Conservation (phyloP, 2,797 vertebrate species). For the Cossypha heuglini region DNA sequence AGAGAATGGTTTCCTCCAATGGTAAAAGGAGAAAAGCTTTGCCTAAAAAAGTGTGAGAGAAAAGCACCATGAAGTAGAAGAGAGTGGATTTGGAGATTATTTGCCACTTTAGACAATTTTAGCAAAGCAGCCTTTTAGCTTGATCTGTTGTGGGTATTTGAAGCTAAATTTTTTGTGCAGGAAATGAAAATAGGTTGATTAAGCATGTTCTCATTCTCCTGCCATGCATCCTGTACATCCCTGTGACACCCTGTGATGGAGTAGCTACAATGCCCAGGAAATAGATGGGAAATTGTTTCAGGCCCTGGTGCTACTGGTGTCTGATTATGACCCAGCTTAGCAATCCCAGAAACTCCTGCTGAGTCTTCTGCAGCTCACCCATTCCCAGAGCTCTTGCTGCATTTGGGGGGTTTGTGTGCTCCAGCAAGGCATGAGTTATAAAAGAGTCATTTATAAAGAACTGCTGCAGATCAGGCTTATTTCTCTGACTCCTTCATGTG, state of each 20-base stretch:
- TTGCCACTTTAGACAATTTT: not conserved
- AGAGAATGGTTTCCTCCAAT: not conserved
- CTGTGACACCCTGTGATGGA: not conserved
- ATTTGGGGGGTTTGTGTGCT: not conserved
- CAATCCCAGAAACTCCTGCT: constrained; percentile 45
- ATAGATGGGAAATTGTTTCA: constrained; percentile 44
- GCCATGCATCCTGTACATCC: not conserved
- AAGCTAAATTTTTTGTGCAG: not conserved
- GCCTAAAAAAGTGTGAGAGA: not conserved
- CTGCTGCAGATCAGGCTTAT: constrained; percentile 29
- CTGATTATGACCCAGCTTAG: constrained; percentile 7
- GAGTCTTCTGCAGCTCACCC: not conserved
- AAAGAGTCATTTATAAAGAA: constrained; percentile 33
- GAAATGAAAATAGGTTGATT: constrained; percentile 31
- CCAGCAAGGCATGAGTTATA: not conserved
- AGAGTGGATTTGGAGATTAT: not conserved
- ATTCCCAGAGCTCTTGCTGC: not conserved
- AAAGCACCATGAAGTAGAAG: not conserved
- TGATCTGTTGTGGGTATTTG: not conserved
- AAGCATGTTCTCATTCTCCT: not conserved
- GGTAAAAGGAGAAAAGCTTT: not conserved
- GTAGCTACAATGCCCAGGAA: not conserved
- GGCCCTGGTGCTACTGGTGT: not conserved
- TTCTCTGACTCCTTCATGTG: not conserved
- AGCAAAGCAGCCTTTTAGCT: not conserved